Evolutionary conservation across 2,797 vertebrate species (phyloP), one percentile per base, ranked within the genome.

Genomic region (Gila robusta): DNA sequence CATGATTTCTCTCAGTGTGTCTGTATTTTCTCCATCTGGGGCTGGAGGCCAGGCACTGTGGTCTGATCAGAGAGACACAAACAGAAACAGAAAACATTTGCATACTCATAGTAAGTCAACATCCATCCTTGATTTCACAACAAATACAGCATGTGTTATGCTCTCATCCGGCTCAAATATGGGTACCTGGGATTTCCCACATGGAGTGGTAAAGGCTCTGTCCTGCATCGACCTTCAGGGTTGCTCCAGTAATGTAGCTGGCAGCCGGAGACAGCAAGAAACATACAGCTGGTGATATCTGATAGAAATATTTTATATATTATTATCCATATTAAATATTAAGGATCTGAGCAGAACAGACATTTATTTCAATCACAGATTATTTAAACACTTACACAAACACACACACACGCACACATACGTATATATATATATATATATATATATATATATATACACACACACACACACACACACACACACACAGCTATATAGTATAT

Each of bases 221-320:
- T 37, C 96, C 98, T 5, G 97, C 98, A n/a, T 99, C 98, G 26
- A 98, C 95, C 0, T 88, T 94, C 79, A 99, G 64, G 1, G 97
- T 95, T 90, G 96, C 97, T 69, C 98, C 98, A 6, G 97, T 97
- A 91, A 99, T 95, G 91, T 92, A 99, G 52, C 97, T 97, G 52
- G 98, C 97, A 59, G 94, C 97, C 21, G 97, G 97, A 82, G 98
- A 99, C 0, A 99, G 96, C 71, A 99, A 92, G 92, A 99, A 99
- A 91, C 98, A 99, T 10, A 99, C 98, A 1, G 94, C 82, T 4
- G 97, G 91, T 7, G 98, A 98, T 79, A 99, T 90, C 98, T 99
- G 88, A 88, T 28, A 67, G 2, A 52, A 67, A n/a, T 14, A 52
- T 67, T 17, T 3, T 6, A 64, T 26, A 28, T 32, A 66, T 66